phyloP scores from a whole-genome alignment of 2,888 invertebrate genomes.

The Mythimna albipuncta region DNA sequence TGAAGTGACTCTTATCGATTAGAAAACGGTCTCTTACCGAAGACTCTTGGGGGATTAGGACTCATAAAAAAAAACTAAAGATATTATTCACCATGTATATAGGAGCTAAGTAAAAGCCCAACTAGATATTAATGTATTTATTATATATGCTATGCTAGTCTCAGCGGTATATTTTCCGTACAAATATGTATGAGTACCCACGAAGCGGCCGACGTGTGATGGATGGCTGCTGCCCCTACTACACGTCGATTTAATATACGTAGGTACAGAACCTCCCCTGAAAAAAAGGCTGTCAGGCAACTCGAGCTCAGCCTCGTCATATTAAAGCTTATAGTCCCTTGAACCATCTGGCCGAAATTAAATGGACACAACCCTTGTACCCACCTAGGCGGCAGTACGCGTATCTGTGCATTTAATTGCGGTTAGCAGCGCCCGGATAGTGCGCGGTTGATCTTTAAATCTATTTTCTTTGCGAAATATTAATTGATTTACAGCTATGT shows the following conservation, averaged over 20 bases:
- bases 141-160: background rate
- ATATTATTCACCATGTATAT: background rate
- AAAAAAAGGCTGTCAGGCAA: background rate
- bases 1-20: background rate
- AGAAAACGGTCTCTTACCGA: background rate
- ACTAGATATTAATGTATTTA: conserved; percentile 5
- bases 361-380: no score
- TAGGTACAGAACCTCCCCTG: background rate
- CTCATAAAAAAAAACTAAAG: background rate
- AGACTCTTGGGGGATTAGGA: no score
- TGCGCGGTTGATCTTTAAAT: no score
- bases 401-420: no score
- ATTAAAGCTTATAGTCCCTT: no score
- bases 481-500: no score
- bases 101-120: background rate
- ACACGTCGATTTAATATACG: conserved; percentile 7
- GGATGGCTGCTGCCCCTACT: conserved; percentile 12
- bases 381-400: no score
- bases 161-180: background rate
- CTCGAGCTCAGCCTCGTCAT: background rate
- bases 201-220: conserved; percentile 8
- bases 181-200: background rate
- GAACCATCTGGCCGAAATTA: no score
- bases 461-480: no score
- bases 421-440: no score